Evolutionary conservation across 2,888 invertebrate genomes (phyloP), one percentile per base, ranked within the genome.

Genomic region (Drosophila prolongata): DNA sequence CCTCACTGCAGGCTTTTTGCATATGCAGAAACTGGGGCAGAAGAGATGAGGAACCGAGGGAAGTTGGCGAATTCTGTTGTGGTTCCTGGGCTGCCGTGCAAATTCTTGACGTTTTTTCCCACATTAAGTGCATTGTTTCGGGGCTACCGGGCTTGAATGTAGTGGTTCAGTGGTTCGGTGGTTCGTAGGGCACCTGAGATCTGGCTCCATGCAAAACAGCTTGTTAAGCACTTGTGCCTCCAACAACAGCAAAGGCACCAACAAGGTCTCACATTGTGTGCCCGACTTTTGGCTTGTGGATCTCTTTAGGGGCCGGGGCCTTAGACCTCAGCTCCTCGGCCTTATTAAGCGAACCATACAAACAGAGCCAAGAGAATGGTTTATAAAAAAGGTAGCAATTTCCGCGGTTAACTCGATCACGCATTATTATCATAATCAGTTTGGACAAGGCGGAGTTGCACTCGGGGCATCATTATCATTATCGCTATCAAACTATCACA

Each of bases 91-190:
- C 69, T 75, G 71, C 73, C 76, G 75, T 81, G 85, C 83, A 87
- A 71, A 84, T 84, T 90, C 90, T 89, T 90, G 87, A 87, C 90
- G 88, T 82, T 88, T 90, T 90, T 90, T 90, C 90, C 90, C 90
- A 90, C 90, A 90, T 90, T 90, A 90, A 80, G 57, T 73, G 77
- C 89, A 88, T 86, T 85, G 84, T 88, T 87, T 69, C 58, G 66
- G 54, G 53, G 79, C 83, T 87, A 85, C 83, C 49, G 86, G 88
- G 67, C 82, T 84, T 75, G 68, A 54, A 60, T 61, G 73, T 47
- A 57, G 40, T 27, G 43, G 58, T 37, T 27, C 11, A 3, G 44
- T 50, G 52, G 58, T 37, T 35, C 11, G 5, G 44, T 50, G 52
- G 52, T 53, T 46, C 38, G 40, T 35, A 47, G 46, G 53, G 66